Percentiles rank a stretch among this genome's conserved stretches.
Conservation (phyloP, 1,140 invertebrate genomes). For the Ericerus pela region DNA sequence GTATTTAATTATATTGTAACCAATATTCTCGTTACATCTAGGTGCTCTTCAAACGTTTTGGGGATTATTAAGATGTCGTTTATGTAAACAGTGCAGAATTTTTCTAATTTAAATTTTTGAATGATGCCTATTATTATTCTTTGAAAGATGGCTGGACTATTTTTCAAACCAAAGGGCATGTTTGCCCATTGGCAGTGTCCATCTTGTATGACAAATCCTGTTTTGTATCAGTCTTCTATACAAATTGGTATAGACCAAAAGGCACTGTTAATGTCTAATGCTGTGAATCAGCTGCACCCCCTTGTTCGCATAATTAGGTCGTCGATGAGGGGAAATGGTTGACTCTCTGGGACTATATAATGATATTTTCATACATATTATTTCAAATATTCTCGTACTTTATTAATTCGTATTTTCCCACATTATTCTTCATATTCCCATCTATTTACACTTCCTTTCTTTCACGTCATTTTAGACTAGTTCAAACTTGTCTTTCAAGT, state of each 20-base stretch:
- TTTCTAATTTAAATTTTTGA: constrained; percentile 11
- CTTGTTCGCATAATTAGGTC: constrained; percentile 25
- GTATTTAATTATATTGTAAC: no score
- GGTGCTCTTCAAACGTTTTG: constrained; percentile 20
- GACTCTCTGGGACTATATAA: constrained; percentile 27
- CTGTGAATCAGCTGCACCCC: constrained; percentile 28
- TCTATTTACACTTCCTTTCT: no score
- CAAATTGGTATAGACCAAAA: constrained; percentile 31
- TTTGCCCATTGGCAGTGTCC: constrained; percentile 30
- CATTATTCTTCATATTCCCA: no score
- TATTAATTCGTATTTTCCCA: no score
- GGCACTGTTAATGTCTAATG: no score
- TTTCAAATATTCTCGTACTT: no score
- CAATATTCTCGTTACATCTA: no score
- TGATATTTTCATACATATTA: no score
- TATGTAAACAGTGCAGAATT: no score
- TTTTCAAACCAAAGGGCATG: no score
- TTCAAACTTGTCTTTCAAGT: no score
- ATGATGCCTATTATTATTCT: constrained; percentile 21
- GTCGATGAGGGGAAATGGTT: constrained; percentile 32
- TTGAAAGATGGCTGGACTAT: constrained; percentile 32
- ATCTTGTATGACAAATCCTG: constrained; percentile 30
- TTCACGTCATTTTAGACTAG: no score
- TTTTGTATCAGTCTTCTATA: constrained; percentile 28
- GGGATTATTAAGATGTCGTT: constrained; percentile 23